These are phyloP conservation scores for Coelogynopora nodosa DNA, from an alignment of 2,888 invertebrate genomes.

Conservation along the genomic window DNA sequence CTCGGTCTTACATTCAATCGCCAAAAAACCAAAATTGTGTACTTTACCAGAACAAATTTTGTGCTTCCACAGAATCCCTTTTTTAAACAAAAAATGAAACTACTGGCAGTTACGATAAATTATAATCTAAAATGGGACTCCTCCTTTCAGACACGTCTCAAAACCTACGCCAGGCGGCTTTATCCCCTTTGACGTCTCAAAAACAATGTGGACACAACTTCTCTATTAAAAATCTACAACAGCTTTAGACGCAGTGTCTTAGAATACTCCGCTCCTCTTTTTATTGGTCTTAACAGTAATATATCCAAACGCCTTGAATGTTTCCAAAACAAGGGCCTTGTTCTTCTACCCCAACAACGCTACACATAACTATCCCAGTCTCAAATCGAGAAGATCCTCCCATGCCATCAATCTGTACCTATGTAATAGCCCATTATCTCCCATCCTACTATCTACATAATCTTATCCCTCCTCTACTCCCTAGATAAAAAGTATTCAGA, in stretches of 20 bases:
- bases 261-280: not conserved
- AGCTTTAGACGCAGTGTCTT: not conserved
- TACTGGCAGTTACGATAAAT: not conserved
- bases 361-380: conserved; percentile 2
- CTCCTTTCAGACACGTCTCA: not conserved
- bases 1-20: conserved; percentile 11
- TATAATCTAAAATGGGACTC: not conserved
- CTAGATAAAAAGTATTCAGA: not conserved
- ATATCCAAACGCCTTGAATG: conserved; percentile 11
- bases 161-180: not conserved
- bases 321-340: not conserved
- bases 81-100: not conserved
- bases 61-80: conserved; percentile 14
- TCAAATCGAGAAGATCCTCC: conserved; percentile 20
- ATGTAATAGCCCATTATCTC: not conserved
- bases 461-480: conserved; percentile 3
- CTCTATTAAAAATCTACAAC: not conserved
- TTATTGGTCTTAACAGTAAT: not conserved
- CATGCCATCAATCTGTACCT: not conserved
- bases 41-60: not conserved
- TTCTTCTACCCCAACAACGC: conserved; percentile 13
- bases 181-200: not conserved
- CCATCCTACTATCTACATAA: conserved; percentile 4
- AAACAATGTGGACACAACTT: too few species aligned
- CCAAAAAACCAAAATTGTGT: conserved; percentile 16